Percentiles rank a stretch among this genome's conserved stretches.
Evolutionary conservation across 2,888 invertebrate genomes (phyloP).

Genomic region (Boloria euphrosyne): DNA sequence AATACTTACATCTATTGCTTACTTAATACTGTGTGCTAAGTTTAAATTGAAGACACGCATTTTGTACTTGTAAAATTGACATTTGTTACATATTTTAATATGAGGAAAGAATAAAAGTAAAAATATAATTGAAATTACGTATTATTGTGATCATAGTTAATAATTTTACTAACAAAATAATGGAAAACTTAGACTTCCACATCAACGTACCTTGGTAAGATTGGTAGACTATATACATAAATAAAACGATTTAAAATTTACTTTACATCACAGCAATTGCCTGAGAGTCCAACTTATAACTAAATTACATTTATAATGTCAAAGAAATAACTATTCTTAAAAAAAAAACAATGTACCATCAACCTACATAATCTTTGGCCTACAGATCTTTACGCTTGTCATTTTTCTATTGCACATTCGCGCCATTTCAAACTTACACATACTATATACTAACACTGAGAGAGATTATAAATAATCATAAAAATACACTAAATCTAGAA

Average conservation of each 20-base stretch:
- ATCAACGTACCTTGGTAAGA: conserved; percentile 26
- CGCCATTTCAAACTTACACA: conserved; percentile 49
- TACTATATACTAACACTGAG: conserved; percentile 47
- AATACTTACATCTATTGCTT: conserved; percentile 24
- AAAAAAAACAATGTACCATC: conserved; percentile 43
- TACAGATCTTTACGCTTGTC: conserved; percentile 73
- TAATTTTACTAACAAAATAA: conserved; percentile 3
- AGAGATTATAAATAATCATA: conserved; percentile 42
- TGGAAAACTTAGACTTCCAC: conserved; percentile 10
- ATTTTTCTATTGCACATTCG: conserved; percentile 63
- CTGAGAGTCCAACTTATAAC: conserved; percentile 75
- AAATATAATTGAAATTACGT: neutral
- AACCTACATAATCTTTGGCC: conserved; percentile 75
- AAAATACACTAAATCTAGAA: conserved; percentile 25
- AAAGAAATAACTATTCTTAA: conserved; percentile 42
- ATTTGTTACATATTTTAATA: conserved; percentile 12
- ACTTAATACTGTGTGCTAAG: conserved; percentile 32
- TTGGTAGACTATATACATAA: conserved; percentile 48
- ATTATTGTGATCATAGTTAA: conserved; percentile 7
- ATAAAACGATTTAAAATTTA: conserved; percentile 49
- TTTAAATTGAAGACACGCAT: conserved; percentile 54
- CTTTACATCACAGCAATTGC: conserved; percentile 80
- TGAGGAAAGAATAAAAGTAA: neutral
- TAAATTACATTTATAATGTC: conserved; percentile 44
- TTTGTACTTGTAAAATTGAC: conserved; percentile 56